Evolutionary conservation across 2,797 vertebrate genomes (phyloP), one percentile per base, ranked within the genome.

Genomic region (Gymnoscopelus braueri): DNA sequence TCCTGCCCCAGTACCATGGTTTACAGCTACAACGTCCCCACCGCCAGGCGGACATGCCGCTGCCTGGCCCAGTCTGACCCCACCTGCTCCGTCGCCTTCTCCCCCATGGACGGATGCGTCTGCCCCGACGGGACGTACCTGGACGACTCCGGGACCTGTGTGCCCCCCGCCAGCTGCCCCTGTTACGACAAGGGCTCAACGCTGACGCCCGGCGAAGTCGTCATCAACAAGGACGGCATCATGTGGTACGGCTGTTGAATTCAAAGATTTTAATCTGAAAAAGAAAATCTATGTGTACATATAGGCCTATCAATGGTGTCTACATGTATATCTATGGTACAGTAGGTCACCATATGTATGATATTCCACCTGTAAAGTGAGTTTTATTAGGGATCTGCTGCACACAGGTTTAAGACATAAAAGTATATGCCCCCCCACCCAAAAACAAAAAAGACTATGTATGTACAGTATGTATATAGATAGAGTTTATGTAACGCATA

Each of bases 41-140:
- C 88, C 67, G 95, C 91, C 51, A 90, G 87, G 65, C 91, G 85
- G 60, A 95, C 93, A 39, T 97, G 96, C 64, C 94, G 92, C 0
- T 90, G 93, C 69, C 85, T 95, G 50, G 88, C 84, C 1, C 79
- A 91, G 51, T 70, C 88, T 0, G 95, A 96, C 48, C 70, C 87
- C 82, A 94, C 91, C 61, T 97, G 96, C 32, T 75, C 15, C 4
- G 55, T 95, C 6, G 77, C 84, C 74, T 96, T 96, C 60, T 81
- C 89, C 0, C 87, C 95, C 0, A 89, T 96, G 58, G 96, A 97
- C 0, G 96, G 96, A 5, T 98, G 96, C 0, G 49, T 91, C 72
- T 97, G 96, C 49, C 14, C 85, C 0, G 55, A 92, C 0, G 95
- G 90, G 71, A 95, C 89, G 10, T 97, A 92, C 69, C 79, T 95